Evolutionary conservation across 2,113 vertebrate species (phyloP).

Genomic region (Odocoileus virginianus): DNA sequence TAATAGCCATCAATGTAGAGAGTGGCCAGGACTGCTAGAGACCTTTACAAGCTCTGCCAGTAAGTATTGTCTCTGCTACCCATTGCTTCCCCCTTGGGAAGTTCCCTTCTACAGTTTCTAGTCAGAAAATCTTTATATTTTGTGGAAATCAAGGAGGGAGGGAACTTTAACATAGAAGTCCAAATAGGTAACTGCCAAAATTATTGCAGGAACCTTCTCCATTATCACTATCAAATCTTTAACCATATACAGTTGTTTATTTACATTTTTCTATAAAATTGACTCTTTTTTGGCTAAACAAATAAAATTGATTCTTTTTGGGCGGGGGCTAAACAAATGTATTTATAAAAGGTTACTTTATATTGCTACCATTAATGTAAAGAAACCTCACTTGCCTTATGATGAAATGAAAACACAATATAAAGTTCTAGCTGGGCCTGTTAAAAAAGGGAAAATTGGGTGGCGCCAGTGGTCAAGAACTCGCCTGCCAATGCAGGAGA

Average conservation of each 20-base stretch:
- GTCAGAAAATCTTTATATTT: neutral
- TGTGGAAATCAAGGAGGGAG: neutral
- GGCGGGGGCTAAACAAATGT: neutral
- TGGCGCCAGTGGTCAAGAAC: neutral
- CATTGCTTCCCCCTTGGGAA: neutral
- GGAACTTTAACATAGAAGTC: neutral
- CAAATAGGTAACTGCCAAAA: neutral
- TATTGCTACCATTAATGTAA: neutral
- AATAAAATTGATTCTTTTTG: neutral
- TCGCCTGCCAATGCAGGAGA: neutral
- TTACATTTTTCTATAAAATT: slow-evolving; percentile 17
- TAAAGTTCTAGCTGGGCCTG: neutral
- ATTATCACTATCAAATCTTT: neutral
- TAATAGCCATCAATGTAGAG: neutral
- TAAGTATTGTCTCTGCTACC: neutral
- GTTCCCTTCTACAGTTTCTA: neutral
- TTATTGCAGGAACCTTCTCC: neutral
- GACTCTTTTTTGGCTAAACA: neutral
- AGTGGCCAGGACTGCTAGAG: neutral
- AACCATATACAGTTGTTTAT: neutral
- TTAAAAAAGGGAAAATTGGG: neutral
- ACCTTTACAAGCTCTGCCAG: neutral
- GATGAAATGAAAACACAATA: slow-evolving; percentile 11
- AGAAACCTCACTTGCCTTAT: neutral
- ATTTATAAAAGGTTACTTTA: neutral